Percentiles rank a stretch among this genome's conserved stretches.
Evolutionary conservation across 2,113 vertebrate genomes (phyloP).

Genomic region (Pelusios castaneus): DNA sequence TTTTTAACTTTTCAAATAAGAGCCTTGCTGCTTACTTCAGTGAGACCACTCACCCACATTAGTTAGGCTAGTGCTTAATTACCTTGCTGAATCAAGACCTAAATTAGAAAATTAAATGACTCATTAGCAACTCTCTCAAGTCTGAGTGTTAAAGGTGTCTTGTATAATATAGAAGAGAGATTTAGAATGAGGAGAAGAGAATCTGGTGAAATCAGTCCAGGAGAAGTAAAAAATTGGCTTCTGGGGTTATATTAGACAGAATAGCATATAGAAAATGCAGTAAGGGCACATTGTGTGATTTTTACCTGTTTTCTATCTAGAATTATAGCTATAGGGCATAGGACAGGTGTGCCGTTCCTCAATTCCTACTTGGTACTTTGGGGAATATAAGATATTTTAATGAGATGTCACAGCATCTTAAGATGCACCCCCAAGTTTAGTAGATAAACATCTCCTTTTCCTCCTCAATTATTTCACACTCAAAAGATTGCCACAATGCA

Average conservation of each 20-base stretch:
- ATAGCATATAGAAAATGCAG: neutral
- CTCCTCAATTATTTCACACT: neutral
- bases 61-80: constrained; percentile 41
- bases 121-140: neutral
- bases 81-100: constrained; percentile 11
- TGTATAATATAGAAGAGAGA: constrained; percentile 25
- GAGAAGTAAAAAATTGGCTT: constrained; percentile 10
- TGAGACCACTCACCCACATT: constrained; percentile 35
- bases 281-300: neutral
- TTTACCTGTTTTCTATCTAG: neutral
- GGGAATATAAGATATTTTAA: neutral
- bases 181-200: neutral
- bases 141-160: constrained; percentile 19
- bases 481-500: neutral
- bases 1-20: neutral
- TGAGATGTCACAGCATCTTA: neutral
- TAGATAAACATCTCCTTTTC: neutral
- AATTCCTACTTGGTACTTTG: neutral
- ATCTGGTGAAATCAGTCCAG: neutral
- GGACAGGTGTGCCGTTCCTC: neutral
- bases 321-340: neutral
- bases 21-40: constrained; percentile 23
- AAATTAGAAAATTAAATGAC: constrained; percentile 13
- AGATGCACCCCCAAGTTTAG: neutral
- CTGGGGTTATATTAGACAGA: neutral